Evolutionary conservation across 2,888 invertebrate species (phyloP), one percentile per base, ranked within the genome.

Genomic region (Creontiades dilutus): DNA sequence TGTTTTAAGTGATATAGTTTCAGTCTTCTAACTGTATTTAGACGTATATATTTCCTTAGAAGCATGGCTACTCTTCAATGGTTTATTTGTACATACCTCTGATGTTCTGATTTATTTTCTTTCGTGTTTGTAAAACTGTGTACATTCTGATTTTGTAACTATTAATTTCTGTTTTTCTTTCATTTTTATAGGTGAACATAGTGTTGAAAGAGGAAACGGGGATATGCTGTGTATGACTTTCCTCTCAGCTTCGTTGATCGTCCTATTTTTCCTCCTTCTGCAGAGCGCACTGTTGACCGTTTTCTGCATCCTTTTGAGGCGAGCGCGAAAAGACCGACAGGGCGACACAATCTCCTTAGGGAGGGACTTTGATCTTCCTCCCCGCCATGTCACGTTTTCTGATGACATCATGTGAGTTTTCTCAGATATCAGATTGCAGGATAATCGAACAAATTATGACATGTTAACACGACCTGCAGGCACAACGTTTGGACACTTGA

Each of bases 221-320:
- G 88, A 48, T 86, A n/a, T 52, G 48, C 82, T 92, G 28, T 92
- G 92, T 89, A 90, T 92, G n/a, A 91, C 91, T 28, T 92, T 92
- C 90, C 91, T 92, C 11, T 91, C 92, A 0, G 91, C 92, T n/a
- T 86, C 92, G 28, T 91, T 92, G 14, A 90, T 92, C 37, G 90
- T 91, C 14, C 89, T 92, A 23, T 91, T 92, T 16, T 92, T 92
- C 91, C 86, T 92, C 78, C 89, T 92, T n/a, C 86, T 92, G 23
- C 93, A 93, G 88, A 91, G 92, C 75, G 16, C 92, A 19, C 90
- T 93, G 14, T 87, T 92, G 55, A 88, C 92, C 23, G 91, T 91
- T 23, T 92, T 92, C 90, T 92, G 92, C 91, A 91, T 91, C 85
- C 91, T 92, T 16, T 90, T 92, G 27, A 90, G 91, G 11, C 90